Evolutionary conservation across 1,140 invertebrate species (phyloP), one percentile per base, ranked within the genome.

Genomic region (Pachypsylla venusta): DNA sequence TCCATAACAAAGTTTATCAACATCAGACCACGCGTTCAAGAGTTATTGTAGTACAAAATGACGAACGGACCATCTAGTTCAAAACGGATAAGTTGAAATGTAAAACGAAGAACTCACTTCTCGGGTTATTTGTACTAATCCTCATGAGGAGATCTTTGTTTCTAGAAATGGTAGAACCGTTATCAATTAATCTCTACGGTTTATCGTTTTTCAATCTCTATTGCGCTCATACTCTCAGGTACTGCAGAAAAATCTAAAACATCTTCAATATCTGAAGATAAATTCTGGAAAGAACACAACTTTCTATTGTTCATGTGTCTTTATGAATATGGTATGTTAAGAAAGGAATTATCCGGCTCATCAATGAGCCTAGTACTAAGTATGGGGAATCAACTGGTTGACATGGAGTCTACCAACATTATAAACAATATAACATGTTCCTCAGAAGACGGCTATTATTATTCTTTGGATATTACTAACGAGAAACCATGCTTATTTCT

Each of bases 161-260:
- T n/a, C n/a, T n/a, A n/a, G n/a, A n/a, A n/a, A n/a, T n/a, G n/a
- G n/a, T n/a, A n/a, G n/a, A n/a, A n/a, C n/a, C n/a, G n/a, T n/a
- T n/a, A n/a, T n/a, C n/a, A n/a, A n/a, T n/a, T n/a, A n/a, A n/a
- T n/a, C n/a, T n/a, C n/a, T n/a, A n/a, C n/a, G n/a, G n/a, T n/a
- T n/a, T n/a, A n/a, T n/a, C n/a, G n/a, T n/a, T n/a, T n/a, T n/a
- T n/a, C n/a, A n/a, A n/a, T n/a, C n/a, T n/a, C n/a, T n/a, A n/a
- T n/a, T n/a, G n/a, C n/a, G n/a, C n/a, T n/a, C n/a, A n/a, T n/a
- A 5, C n/a, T 22, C 5, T 22, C 42, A 48, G 42, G 42, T 5
- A 48, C 42, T 19, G 42, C 42, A 48, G 42, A 48, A 22, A 48
- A 48, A n/a, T 48, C 42, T n/a, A 48, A 48, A 48, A n/a, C 42